Conservation (phyloP, 2,113 vertebrate genomes). For the Forbesichthys agassizii region DNA sequence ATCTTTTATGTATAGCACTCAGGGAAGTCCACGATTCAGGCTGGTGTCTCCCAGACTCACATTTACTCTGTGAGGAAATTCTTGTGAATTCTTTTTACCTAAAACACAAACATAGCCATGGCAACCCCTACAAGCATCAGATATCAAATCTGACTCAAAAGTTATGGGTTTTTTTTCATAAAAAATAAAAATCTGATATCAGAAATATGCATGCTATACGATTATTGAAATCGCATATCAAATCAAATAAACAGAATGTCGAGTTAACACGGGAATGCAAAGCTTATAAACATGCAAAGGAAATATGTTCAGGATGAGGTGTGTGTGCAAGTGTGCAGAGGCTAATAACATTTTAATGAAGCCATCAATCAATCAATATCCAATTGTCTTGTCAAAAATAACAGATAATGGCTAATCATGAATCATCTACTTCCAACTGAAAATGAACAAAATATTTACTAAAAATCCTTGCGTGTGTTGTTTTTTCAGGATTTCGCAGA, state of each 20-base stretch:
- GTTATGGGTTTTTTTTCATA: neutral
- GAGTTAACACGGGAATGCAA: too few species aligned
- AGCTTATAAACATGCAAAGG: too few species aligned
- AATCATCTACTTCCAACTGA: too few species aligned
- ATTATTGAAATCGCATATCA: neutral
- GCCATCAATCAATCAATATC: neutral
- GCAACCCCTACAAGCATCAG: neutral
- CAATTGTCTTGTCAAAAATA: too few species aligned
- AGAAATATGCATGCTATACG: neutral
- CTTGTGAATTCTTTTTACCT: slow-evolving; percentile 25
- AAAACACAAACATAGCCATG: slow-evolving; percentile 25
- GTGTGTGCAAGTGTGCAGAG: too few species aligned
- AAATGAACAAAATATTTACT: neutral
- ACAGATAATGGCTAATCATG: too few species aligned
- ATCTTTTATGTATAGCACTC: slow-evolving; percentile 12
- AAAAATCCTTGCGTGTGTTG: slow-evolving; percentile 35
- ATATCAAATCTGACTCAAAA: neutral
- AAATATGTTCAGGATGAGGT: too few species aligned
- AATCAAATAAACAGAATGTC: neutral
- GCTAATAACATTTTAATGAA: neutral
- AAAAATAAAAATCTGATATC: neutral
- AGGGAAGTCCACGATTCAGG: slow-evolving; percentile 51
- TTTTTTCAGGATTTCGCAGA: slow-evolving; percentile 32
- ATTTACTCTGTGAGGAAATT: slow-evolving; percentile 31
- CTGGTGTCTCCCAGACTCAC: slow-evolving; percentile 34